Evolutionary conservation across 2,888 invertebrate species (phyloP), one percentile per base, ranked within the genome.

Genomic region (Cancer borealis): DNA sequence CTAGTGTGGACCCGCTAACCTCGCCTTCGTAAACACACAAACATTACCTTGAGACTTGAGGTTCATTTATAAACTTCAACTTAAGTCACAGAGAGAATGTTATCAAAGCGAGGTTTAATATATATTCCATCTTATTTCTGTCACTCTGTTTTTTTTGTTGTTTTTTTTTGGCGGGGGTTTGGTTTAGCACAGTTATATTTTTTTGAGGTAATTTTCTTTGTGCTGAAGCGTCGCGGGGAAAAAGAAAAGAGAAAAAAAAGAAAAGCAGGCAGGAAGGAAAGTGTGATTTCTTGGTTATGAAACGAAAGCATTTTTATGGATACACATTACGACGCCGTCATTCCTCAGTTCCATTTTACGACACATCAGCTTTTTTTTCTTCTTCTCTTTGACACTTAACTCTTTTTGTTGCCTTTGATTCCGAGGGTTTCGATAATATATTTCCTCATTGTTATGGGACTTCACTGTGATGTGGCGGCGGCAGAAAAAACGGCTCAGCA

Each of bases 231-330:
- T 54, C 54, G 3, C 14, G 54, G 54, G 54, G 54, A 54, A 54
- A 54, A 39, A 2, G 2, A 39, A 39, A 39, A 39, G 2, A 39
- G 39, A 39, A 39, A 39, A 39, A 39, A 39, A 2, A 39, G 39
- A 2, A 39, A 39, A 2, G 39, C 0, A 39, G 39, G 39, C 0
- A 39, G 39, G 39, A 39, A 39, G 54, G 54, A 54, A 26, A 30
- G 79, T 79, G 21, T 79, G 30, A 79, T 79, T 79, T 30, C 79
- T 79, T 30, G 30, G 79, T 79, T 79, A 79, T 79, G 79, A 79
- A 79, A 79, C 79, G 14, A 14, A 79, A 12, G 79, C 79, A 30
- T 79, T 79, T 79, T 79, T 30, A 79, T 79, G 79, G 79, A 79
- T 79, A 30, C 79, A 30, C 26, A 79, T 79, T 30, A 79, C 30